These are phyloP conservation scores for Calidris pygmaea DNA, from an alignment of 2,113 vertebrate species.

Conservation along the genomic window DNA sequence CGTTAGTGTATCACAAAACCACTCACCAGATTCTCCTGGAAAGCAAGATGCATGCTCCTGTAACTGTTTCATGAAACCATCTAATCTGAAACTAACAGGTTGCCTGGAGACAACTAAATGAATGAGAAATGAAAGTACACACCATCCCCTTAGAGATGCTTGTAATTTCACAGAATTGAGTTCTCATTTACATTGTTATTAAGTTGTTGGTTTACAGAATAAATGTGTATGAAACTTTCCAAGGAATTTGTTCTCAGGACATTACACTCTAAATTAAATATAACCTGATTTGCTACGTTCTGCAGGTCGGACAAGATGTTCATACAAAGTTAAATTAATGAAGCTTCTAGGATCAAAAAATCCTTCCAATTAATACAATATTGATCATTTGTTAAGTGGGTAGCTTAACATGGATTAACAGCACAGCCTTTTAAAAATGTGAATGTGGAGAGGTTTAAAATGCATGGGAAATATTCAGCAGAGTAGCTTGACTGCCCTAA, in stretches of 20 bases:
- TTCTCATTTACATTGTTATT: background rate
- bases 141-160: background rate
- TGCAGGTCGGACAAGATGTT: background rate
- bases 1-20: background rate
- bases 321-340: background rate
- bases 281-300: background rate
- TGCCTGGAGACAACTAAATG: background rate
- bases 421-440: background rate
- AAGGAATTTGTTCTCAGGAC: background rate
- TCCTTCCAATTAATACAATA: background rate
- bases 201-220: background rate
- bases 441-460: background rate
- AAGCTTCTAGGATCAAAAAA: background rate
- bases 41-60: background rate
- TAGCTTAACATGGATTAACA: background rate
- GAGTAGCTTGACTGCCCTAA: background rate
- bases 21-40: background rate
- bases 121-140: background rate
- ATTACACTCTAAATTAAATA: background rate
- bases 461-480: background rate
- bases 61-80: background rate
- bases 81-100: background rate
- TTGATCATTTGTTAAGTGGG: background rate
- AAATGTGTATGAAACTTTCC: background rate
- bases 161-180: background rate